These are phyloP conservation scores for Caenorhabditis macrosperma DNA, from an alignment of 2,888 invertebrate species.

Conservation along the genomic window DNA sequence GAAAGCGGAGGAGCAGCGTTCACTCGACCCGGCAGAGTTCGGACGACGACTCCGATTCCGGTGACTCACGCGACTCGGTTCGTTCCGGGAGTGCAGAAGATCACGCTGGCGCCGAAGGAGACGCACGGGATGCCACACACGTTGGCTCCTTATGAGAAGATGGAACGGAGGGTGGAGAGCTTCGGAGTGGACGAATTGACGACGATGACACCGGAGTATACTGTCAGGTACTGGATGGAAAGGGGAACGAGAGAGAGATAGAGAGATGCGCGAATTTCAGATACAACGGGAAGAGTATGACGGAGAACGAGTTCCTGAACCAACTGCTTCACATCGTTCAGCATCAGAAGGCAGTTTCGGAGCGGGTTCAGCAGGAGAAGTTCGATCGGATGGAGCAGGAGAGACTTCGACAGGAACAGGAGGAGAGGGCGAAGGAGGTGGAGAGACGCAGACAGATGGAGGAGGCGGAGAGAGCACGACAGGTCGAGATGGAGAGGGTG, in stretches of 20 bases:
- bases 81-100: constrained; percentile 22
- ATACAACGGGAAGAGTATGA: constrained; percentile 65
- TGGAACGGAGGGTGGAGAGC: constrained; percentile 21
- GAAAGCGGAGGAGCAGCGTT: constrained; percentile 21
- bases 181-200: constrained; percentile 28
- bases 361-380: constrained; percentile 43
- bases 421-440: constrained; percentile 48
- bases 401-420: constrained; percentile 50
- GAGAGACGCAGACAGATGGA: constrained; percentile 52
- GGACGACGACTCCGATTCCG: constrained; percentile 40
- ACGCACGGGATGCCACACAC: constrained; percentile 44
- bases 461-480: constrained; percentile 50
- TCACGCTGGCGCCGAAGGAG: constrained; percentile 35
- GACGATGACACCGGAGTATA: constrained; percentile 62
- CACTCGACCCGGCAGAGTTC: constrained; percentile 28
- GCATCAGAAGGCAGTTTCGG: constrained; percentile 56
- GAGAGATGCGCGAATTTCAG: no score
- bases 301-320: constrained; percentile 61
- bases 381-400: constrained; percentile 55
- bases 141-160: constrained; percentile 49
- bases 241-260: no score
- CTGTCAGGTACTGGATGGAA: constrained; percentile 45
- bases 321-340: constrained; percentile 60
- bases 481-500: constrained; percentile 43
- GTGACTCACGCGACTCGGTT: constrained; percentile 56